phyloP scores from a whole-genome alignment of 1,140 invertebrate species.

The Bilobella aurantiaca region DNA sequence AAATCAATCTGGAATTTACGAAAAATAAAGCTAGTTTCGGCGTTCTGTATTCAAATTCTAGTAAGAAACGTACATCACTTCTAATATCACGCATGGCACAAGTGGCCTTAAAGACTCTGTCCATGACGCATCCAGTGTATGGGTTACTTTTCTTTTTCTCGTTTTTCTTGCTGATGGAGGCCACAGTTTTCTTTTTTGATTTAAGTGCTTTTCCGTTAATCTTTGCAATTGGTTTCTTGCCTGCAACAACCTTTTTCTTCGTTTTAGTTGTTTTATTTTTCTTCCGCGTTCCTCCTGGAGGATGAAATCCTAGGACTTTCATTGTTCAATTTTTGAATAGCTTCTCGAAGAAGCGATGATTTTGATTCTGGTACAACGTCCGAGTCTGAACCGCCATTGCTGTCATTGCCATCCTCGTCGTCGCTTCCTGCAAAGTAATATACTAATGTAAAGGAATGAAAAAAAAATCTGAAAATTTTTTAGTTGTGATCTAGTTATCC shows the following conservation, averaged over 20 bases:
- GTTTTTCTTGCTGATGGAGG: conserved; percentile 3
- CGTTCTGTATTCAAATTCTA: not conserved
- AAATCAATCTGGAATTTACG: conserved; percentile 13
- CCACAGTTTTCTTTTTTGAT: not conserved
- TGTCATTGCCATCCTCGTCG: not conserved
- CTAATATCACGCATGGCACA: conserved; percentile 8
- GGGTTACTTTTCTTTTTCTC: conserved; percentile 4
- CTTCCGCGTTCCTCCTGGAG: not conserved
- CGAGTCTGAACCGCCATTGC: not conserved
- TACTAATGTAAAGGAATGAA: not conserved
- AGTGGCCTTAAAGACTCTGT: not conserved
- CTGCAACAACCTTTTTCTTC: not conserved
- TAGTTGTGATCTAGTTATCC: too few relatives aligned
- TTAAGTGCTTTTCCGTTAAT: not conserved
- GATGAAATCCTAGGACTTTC: not conserved
- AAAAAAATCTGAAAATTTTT: too few relatives aligned
- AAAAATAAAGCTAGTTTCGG: not conserved
- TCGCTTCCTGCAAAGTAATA: not conserved
- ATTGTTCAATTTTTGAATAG: not conserved
- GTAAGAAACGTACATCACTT: conserved; percentile 15
- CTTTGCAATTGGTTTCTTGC: not conserved
- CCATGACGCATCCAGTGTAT: not conserved
- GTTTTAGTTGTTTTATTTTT: not conserved
- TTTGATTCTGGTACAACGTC: not conserved
- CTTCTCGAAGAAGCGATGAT: not conserved